These are phyloP conservation scores for Piaya cayana DNA, from an alignment of 2,113 vertebrate species.

Conservation along the genomic window DNA sequence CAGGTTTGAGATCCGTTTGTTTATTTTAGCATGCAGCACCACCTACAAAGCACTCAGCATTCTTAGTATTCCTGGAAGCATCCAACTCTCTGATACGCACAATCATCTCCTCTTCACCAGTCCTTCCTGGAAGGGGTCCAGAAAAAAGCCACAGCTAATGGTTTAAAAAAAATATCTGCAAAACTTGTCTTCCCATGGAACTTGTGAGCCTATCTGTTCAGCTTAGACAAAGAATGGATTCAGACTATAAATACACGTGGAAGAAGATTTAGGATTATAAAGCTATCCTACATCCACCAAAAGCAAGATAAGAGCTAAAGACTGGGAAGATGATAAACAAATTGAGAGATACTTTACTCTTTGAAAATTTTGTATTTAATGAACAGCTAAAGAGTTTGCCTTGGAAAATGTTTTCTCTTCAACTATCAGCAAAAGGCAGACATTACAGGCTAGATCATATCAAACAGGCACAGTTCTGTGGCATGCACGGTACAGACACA, in stretches of 20 bases:
- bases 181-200: background rate
- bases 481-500: fast-evolving
- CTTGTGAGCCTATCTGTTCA: background rate
- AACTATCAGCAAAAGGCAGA: background rate
- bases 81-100: background rate
- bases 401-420: background rate
- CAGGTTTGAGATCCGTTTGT: background rate
- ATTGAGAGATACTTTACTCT: background rate
- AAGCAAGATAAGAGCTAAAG: background rate
- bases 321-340: background rate
- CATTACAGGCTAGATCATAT: background rate
- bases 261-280: background rate
- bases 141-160: background rate
- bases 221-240: background rate
- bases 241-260: background rate
- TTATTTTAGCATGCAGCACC: background rate
- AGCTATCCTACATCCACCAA: background rate
- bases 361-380: background rate
- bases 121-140: background rate
- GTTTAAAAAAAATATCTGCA: background rate
- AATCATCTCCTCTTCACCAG: background rate
- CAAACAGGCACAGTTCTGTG: background rate
- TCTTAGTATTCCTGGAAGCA: background rate
- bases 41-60: background rate
- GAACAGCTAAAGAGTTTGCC: background rate